These are phyloP conservation scores for Pterocles gutturalis DNA, from an alignment of 2,113 vertebrate species.

Conservation along the genomic window DNA sequence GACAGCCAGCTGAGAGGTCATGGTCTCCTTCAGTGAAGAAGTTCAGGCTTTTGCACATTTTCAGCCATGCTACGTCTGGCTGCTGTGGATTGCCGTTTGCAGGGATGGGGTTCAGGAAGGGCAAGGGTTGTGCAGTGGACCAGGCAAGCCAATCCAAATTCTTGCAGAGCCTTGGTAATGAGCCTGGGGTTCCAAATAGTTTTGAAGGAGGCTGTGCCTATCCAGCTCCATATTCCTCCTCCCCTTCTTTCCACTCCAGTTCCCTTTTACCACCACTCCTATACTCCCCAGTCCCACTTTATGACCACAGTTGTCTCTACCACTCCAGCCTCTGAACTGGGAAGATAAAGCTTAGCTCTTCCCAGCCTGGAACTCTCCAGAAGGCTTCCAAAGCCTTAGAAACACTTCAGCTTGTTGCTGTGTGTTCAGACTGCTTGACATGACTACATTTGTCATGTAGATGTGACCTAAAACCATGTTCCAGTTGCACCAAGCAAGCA, in stretches of 20 bases:
- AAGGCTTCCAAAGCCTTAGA: neutral
- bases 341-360: neutral
- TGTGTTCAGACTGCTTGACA: neutral
- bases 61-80: neutral
- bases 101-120: neutral
- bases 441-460: slow-evolving; percentile 1
- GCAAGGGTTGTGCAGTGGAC: neutral
- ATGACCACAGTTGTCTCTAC: neutral
- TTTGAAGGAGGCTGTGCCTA: neutral
- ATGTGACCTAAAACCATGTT: slow-evolving; percentile 24
- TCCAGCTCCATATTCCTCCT: neutral
- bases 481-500: neutral
- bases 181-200: neutral
- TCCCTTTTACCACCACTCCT: neutral
- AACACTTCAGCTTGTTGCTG: neutral
- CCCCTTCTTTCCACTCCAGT: neutral
- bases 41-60: neutral
- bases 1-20: neutral
- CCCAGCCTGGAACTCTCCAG: neutral
- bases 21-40: neutral
- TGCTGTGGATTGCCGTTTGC: neutral
- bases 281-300: accelerated
- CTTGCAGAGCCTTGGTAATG: neutral
- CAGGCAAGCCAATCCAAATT: neutral
- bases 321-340: neutral